These are phyloP conservation scores for Patella pellucida DNA, from an alignment of 2,888 invertebrate species.

Conservation along the genomic window DNA sequence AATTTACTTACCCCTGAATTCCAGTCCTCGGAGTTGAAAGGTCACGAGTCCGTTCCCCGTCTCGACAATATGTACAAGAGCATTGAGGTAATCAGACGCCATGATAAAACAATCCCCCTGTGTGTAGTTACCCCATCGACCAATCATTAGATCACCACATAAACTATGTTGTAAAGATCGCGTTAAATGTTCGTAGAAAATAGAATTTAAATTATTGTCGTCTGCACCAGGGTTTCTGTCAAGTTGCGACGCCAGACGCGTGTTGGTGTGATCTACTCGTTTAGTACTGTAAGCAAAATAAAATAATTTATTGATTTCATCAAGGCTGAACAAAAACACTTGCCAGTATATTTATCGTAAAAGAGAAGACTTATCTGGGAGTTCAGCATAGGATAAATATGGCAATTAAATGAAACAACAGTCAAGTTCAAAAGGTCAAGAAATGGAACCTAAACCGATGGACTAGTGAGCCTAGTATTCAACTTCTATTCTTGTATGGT, in stretches of 20 bases:
- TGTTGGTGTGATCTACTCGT: slow-evolving; percentile 96
- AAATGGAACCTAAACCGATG: too few species aligned
- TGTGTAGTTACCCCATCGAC: slow-evolving; percentile 93
- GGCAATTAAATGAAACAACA: too few species aligned
- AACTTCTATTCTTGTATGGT: too few species aligned
- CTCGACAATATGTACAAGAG: slow-evolving; percentile 97
- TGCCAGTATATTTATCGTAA: too few species aligned
- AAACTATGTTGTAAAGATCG: slow-evolving; percentile 95
- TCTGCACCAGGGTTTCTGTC: slow-evolving; percentile 93
- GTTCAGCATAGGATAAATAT: too few species aligned
- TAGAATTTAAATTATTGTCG: slow-evolving; percentile 98
- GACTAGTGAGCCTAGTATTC: too few species aligned
- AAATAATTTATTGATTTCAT: neutral
- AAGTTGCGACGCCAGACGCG: slow-evolving; percentile 91
- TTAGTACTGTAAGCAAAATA: slow-evolving; percentile 77
- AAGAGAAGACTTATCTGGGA: too few species aligned
- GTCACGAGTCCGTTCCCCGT: slow-evolving; percentile 98
- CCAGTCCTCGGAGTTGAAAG: slow-evolving; percentile 95
- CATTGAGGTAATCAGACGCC: slow-evolving; percentile 98
- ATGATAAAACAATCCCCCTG: slow-evolving; percentile 99
- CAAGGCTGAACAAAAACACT: too few species aligned
- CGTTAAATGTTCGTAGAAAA: slow-evolving; percentile 98
- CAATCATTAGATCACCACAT: slow-evolving; percentile 74
- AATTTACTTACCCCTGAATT: slow-evolving; percentile 81
- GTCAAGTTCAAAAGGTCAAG: too few species aligned